These are phyloP conservation scores for Halocaridina rubra DNA, from an alignment of 2,888 invertebrate genomes.

Conservation along the genomic window DNA sequence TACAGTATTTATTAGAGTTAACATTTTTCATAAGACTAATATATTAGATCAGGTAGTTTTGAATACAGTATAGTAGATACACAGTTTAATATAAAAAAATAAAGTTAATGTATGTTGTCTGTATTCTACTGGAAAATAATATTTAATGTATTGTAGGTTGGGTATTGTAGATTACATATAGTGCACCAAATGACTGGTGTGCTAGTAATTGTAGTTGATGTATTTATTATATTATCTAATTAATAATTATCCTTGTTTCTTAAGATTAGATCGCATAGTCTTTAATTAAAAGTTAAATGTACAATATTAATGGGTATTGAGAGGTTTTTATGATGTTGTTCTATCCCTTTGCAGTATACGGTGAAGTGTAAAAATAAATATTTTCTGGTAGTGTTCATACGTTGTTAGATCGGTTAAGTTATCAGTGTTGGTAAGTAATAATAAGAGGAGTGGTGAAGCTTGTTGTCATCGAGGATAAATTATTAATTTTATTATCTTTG, in stretches of 20 bases:
- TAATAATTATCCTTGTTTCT: neutral
- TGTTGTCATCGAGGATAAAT: too few relatives aligned
- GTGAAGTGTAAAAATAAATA: too few relatives aligned
- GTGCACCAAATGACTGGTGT: too few relatives aligned
- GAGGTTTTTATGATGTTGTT: too few relatives aligned
- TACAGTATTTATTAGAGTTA: neutral
- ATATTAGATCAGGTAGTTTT: constrained; percentile 2
- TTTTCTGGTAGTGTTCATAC: too few relatives aligned
- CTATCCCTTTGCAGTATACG: neutral
- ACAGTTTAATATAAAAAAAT: neutral
- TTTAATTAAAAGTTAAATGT: too few relatives aligned
- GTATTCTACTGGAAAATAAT: neutral
- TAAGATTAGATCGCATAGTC: neutral
- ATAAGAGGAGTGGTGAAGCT: too few relatives aligned
- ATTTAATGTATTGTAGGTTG: neutral
- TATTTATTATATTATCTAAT: neutral
- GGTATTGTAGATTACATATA: too few relatives aligned
- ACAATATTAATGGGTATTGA: too few relatives aligned
- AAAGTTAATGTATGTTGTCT: neutral
- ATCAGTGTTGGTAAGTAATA: too few relatives aligned
- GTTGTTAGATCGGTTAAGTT: too few relatives aligned
- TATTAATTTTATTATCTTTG: too few relatives aligned
- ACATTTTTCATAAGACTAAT: neutral
- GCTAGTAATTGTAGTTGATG: neutral
- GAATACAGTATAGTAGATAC: neutral